These are phyloP conservation scores for Dicranocentrus wangi DNA, from an alignment of 2,888 invertebrate genomes.

Conservation along the genomic window DNA sequence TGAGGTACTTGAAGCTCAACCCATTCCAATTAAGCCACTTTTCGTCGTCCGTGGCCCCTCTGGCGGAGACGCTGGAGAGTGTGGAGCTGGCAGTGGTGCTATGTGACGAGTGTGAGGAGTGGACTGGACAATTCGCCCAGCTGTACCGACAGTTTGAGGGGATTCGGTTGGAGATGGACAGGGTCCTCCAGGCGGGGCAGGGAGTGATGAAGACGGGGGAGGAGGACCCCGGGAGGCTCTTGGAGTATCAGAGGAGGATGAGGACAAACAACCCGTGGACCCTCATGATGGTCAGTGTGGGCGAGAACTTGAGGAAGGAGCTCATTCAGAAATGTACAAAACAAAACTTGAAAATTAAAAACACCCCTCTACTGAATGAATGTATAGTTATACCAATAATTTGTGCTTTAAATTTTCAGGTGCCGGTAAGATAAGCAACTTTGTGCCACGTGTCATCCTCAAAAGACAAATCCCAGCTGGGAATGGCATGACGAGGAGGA, in stretches of 20 bases:
- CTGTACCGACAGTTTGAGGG: conserved; percentile 35
- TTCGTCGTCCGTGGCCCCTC: not conserved
- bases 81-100: no score
- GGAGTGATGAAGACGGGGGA: not conserved
- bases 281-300: conserved; percentile 5
- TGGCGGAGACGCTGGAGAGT: conserved; percentile 32
- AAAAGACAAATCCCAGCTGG: no score
- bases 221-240: not conserved
- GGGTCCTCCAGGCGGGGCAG: not conserved
- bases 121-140: not conserved
- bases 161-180: conserved; percentile 35
- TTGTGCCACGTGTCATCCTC: no score
- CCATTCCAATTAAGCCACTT: conserved; percentile 25
- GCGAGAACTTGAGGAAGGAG: conserved; percentile 26
- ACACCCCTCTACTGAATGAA: no score
- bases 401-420: no score
- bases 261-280: conserved; percentile 4
- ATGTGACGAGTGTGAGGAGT: no score
- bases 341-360: no score
- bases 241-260: conserved; percentile 21
- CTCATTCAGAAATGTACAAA: not conserved
- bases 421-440: no score
- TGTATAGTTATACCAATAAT: no score
- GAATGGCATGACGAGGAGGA: no score
- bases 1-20: conserved; percentile 47